Evolutionary conservation across 2,797 vertebrate genomes (phyloP).

Genomic region (Lophotriccus pileatus): DNA sequence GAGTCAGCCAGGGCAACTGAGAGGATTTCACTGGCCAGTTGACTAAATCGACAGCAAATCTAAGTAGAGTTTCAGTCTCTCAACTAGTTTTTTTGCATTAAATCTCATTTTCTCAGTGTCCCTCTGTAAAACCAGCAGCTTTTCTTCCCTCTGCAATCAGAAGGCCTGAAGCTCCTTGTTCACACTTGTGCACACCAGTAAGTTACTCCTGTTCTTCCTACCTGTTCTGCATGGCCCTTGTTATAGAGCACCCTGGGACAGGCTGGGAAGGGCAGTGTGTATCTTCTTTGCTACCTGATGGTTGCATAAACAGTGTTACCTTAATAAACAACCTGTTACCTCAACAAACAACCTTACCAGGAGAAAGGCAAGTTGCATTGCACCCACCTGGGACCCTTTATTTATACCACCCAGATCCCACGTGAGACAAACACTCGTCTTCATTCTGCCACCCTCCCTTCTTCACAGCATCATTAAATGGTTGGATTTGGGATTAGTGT

Average conservation of each 20-base stretch:
- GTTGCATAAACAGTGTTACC: neutral
- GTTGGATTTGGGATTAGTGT: neutral
- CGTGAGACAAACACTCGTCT: neutral
- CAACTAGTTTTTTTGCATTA: neutral
- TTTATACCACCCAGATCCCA: neutral
- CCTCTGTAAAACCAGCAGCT: neutral
- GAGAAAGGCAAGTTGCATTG: neutral
- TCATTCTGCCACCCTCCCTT: neutral
- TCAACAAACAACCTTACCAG: neutral
- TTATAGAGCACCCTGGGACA: neutral
- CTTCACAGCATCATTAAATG: neutral
- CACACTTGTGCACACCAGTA: neutral
- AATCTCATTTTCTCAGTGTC: neutral
- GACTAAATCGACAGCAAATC: neutral
- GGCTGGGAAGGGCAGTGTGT: neutral
- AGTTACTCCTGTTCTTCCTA: neutral
- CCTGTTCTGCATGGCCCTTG: neutral
- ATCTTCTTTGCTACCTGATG: neutral
- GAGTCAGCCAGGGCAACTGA: neutral
- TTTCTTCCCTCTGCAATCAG: neutral
- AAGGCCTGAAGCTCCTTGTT: neutral
- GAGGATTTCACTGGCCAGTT: neutral
- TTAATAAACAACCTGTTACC: neutral
- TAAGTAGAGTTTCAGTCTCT: neutral
- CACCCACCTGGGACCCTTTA: neutral